A percentile compares a stretch with the other conserved stretches of the same genome.
These are phyloP conservation scores for Pygathrix nemaeus DNA, from an alignment of 2,113 vertebrate genomes.

Conservation along the genomic window DNA sequence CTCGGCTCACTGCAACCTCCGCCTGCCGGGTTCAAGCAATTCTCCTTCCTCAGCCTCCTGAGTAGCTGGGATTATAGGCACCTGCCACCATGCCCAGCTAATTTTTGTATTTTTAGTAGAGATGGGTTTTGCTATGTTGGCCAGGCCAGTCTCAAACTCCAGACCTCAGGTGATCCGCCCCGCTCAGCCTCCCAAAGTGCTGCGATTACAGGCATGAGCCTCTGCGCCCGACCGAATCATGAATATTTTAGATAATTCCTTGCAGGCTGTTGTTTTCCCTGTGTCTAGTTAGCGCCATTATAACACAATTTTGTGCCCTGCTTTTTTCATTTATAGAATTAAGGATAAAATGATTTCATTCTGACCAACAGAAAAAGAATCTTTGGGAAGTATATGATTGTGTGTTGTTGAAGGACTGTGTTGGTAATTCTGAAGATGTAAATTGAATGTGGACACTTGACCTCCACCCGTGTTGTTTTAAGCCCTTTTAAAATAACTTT, in stretches of 20 bases:
- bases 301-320: not conserved
- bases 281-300: not conserved
- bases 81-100: too few species aligned
- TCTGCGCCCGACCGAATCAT: not conserved
- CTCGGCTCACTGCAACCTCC: too few species aligned
- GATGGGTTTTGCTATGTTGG: too few species aligned
- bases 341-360: slow-evolving; percentile 27
- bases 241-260: slow-evolving; percentile 4
- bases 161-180: too few species aligned
- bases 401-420: not conserved
- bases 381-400: not conserved
- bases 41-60: too few species aligned
- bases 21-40: too few species aligned
- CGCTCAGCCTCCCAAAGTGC: too few species aligned
- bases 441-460: not conserved
- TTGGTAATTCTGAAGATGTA: not conserved
- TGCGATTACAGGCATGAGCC: too few species aligned
- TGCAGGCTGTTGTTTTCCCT: not conserved
- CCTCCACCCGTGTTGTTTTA: not conserved
- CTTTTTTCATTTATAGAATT: slow-evolving; percentile 4
- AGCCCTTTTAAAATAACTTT: not conserved
- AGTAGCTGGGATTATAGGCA: too few species aligned
- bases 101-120: too few species aligned
- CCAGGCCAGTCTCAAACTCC: too few species aligned
- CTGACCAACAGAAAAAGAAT: not conserved